A percentile compares a stretch with the other conserved stretches of the same genome.
These are phyloP conservation scores for Sminthurinus aureus DNA, from an alignment of 2,888 invertebrate genomes.

Conservation along the genomic window DNA sequence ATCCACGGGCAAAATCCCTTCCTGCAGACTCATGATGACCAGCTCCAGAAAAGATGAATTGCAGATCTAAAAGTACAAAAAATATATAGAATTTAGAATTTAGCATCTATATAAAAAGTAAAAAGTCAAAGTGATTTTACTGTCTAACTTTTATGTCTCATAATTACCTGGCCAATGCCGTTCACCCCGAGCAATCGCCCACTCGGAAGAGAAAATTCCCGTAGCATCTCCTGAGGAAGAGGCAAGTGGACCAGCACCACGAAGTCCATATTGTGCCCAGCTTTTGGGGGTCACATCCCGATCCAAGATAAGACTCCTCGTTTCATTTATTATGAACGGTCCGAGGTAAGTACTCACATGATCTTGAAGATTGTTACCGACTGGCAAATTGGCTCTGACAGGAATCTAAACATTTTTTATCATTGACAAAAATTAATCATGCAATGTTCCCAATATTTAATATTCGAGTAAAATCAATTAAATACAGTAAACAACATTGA, in stretches of 20 bases:
- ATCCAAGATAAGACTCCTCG: conserved; percentile 48
- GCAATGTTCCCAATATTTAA: neutral
- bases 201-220: conserved; percentile 49
- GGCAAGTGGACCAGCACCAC: conserved; percentile 46
- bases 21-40: conserved; percentile 48
- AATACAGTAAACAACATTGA: no score
- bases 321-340: conserved; percentile 49
- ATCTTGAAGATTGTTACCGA: conserved; percentile 54
- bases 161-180: conserved; percentile 52
- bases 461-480: no score
- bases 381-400: conserved; percentile 48
- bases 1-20: conserved; percentile 49
- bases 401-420: neutral
- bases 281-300: conserved; percentile 42
- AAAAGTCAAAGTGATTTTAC: no score
- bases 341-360: conserved; percentile 51
- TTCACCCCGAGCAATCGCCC: conserved; percentile 49
- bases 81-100: no score
- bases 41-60: conserved; percentile 44
- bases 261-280: conserved; percentile 8
- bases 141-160: no score
- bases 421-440: neutral
- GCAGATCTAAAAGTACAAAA: conserved; percentile 35
- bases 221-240: conserved; percentile 48
- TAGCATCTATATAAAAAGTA: no score